Evolutionary conservation across 1,140 invertebrate genomes (phyloP).

Genomic region (Mycetomoellerius zeteki): DNA sequence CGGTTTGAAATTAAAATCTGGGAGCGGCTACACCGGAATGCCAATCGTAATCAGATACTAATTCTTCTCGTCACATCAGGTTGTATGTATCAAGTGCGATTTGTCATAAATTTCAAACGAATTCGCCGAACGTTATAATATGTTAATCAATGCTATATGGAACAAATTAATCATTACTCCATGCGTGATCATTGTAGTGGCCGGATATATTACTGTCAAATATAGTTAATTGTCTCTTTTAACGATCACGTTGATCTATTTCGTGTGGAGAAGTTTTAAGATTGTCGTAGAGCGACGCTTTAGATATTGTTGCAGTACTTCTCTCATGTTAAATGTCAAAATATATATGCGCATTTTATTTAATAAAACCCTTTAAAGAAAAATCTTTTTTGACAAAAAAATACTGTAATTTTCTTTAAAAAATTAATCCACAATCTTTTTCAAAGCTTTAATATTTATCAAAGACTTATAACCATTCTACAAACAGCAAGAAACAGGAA

Average conservation of each 20-base stretch:
- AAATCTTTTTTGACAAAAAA: not conserved
- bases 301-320: not conserved
- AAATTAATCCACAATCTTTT: not conserved
- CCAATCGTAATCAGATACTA: slow-evolving; percentile 11
- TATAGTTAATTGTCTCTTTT: not conserved
- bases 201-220: not conserved
- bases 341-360: not conserved
- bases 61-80: slow-evolving; percentile 47
- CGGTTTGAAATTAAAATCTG: slow-evolving; percentile 21
- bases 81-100: slow-evolving; percentile 3
- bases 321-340: not conserved
- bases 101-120: not conserved
- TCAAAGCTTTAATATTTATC: not conserved
- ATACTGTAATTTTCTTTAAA: not conserved
- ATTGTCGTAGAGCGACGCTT: not conserved
- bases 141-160: slow-evolving; percentile 29
- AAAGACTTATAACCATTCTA: no score
- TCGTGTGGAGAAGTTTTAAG: not conserved
- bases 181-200: not conserved
- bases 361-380: not conserved
- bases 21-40: slow-evolving; percentile 32
- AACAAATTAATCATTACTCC: not conserved
- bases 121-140: not conserved
- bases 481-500: no score
- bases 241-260: not conserved